Base-by-base conservation (phyloP, 2,888 invertebrate genomes). In the Apamea monoglypha region DNA sequence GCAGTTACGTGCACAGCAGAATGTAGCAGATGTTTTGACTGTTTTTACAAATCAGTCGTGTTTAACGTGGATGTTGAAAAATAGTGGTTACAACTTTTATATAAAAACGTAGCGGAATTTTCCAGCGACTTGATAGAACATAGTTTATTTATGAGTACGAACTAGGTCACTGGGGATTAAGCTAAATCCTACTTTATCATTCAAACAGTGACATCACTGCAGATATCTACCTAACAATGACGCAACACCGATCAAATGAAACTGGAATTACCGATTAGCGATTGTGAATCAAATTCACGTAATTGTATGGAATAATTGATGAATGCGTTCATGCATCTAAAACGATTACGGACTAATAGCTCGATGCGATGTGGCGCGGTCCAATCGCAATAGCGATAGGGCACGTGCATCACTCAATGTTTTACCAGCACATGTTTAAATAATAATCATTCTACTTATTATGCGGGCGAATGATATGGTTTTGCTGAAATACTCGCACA, bases 321-420 rank as follows among this genome's bases (percentile, higher is more conserved):
- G 81, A 84, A 86, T 84, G 82, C 83, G 78, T 84, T 81, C 87
- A 84, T 84, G 85, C 85, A 85, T 89, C 78, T 88, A 87, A 85
- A 86, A 78, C 88, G 83, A 89, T 89, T 89, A 89, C 67, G 71
- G 68, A 64, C 82, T 87, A 89, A 89, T 89, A 85, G 85, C 80
- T 73, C 78, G 82, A 78, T 70, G 80, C 73, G 78, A 75, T 68
- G 77, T 59, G 71, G 67, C 75, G 67, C 73, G 32, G 66, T 72
- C 76, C 69, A 50, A n/a, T 61, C 72, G 80, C 73, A 75, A 76
- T 70, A 50, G 75, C 70, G 69, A 68, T 78, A 56, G 72, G 59
- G 67, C 70, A 80, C 84, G 75, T 78, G 74, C 59, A 68, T 56
- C 68, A 68, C 6, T 59, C 64, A 83, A 83, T 75, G n/a, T 50